phyloP scores from a whole-genome alignment of 2,797 vertebrate species.

The Cirrhinus mrigala region DNA sequence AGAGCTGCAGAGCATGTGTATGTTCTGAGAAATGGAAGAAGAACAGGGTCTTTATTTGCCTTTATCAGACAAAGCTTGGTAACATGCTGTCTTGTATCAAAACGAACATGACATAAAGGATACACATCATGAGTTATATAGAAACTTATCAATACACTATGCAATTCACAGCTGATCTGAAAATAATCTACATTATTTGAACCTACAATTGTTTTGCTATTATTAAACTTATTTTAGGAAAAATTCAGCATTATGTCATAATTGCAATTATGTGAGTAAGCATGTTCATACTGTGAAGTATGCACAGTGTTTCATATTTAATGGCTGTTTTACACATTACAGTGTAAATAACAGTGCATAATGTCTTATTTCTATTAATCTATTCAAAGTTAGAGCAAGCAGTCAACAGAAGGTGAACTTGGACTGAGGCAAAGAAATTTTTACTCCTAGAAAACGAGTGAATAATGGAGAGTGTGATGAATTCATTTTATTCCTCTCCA shows the following conservation, averaged over 20 bases:
- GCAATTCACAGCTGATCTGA: neutral
- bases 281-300: neutral
- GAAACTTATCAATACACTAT: neutral
- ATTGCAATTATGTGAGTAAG: neutral
- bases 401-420: slow-evolving; percentile 16
- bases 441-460: slow-evolving; percentile 27
- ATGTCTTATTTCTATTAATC: neutral
- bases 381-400: neutral
- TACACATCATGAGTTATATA: neutral
- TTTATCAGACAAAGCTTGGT: neutral
- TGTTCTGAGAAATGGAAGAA: slow-evolving; percentile 5
- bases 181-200: neutral
- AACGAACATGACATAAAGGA: neutral
- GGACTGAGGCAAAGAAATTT: neutral
- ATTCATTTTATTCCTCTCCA: slow-evolving; percentile 67
- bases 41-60: neutral
- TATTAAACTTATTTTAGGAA: neutral
- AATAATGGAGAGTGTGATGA: slow-evolving; percentile 64
- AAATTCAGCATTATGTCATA: neutral
- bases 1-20: slow-evolving; percentile 2
- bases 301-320: neutral
- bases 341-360: neutral
- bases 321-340: neutral
- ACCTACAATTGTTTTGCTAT: neutral
- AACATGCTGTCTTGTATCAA: neutral